phyloP scores from a whole-genome alignment of 2,888 invertebrate species.

The Perdita meconis region DNA sequence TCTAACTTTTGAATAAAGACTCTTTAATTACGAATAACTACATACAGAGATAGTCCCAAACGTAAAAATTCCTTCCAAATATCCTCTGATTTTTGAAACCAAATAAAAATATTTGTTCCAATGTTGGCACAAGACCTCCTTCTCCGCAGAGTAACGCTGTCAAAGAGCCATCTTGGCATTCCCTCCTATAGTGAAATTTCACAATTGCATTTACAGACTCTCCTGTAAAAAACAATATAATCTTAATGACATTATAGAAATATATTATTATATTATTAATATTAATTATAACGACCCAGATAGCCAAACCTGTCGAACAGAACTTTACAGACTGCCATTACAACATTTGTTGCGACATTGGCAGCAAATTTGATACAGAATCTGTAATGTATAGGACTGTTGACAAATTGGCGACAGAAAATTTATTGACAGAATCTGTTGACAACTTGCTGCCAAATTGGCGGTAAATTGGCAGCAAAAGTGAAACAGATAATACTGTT shows the following conservation, averaged over 20 bases:
- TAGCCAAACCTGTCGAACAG: too few species aligned
- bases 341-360: too few species aligned
- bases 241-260: background rate
- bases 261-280: background rate
- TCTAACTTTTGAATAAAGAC: background rate
- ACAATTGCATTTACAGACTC: slow-evolving; percentile 99
- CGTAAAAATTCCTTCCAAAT: slow-evolving; percentile 96
- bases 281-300: background rate
- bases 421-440: too few species aligned
- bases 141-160: slow-evolving; percentile 98
- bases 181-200: slow-evolving; percentile 96
- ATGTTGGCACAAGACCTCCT: slow-evolving; percentile 95
- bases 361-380: too few species aligned
- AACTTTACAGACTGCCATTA: too few species aligned
- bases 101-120: slow-evolving; percentile 97
- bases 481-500: too few species aligned
- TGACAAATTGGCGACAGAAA: too few species aligned
- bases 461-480: too few species aligned
- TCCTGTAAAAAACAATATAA: slow-evolving; percentile 84
- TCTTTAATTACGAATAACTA: slow-evolving; percentile 43
- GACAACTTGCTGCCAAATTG: too few species aligned
- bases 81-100: slow-evolving; percentile 97
- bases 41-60: slow-evolving; percentile 99
- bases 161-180: slow-evolving; percentile 92
- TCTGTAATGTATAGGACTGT: too few species aligned